Base-by-base conservation (phyloP, 2,113 vertebrate genomes). In the Agelaius tricolor region DNA sequence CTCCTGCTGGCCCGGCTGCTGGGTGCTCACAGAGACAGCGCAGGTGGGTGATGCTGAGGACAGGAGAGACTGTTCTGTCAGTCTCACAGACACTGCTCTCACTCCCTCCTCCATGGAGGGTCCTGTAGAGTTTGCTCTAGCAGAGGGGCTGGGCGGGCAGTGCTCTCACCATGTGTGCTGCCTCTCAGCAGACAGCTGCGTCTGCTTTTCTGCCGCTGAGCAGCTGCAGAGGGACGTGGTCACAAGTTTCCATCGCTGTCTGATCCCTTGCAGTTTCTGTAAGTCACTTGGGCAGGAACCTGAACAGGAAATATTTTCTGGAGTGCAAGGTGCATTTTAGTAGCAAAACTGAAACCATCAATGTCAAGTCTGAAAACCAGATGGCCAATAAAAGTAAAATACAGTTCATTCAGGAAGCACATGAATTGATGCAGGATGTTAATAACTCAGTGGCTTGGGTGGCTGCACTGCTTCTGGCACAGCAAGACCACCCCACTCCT, bases 301-400 rank as follows among this genome's bases (percentile, higher is more conserved):
- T 78, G 58, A 89, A 91, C 66, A 96, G 94, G 87, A 97, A 97
- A 85, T 89, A 74, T 76, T 89, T 93, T 92, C 59, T 62, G 37
- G 65, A 65, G 68, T 4, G 44, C 26, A 94, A 94, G 86, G 80
- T 95, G 75, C 67, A 59, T 84, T 96, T 93, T 89, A 93, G 54
- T 73, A 94, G 69, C 67, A 89, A 73, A 92, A 91, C 71, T 67
- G 81, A 93, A 96, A 93, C 51, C 8, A 1, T 33, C 30, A 39
- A 41, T 65, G 69, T 96, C 58, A 87, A 93, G 73, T 20, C 84
- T 85, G 86, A 94, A 94, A 94, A 96, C 76, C 74, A 94, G 84
- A 89, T 94, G 73, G 47, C 37, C 83, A 71, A 91, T 84, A 79
- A 83, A 85, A 92, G 46, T 68, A 83, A 95, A 93, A 71, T 66